These are phyloP conservation scores for Synergus itoensis DNA, from an alignment of 2,888 invertebrate species.

Conservation along the genomic window DNA sequence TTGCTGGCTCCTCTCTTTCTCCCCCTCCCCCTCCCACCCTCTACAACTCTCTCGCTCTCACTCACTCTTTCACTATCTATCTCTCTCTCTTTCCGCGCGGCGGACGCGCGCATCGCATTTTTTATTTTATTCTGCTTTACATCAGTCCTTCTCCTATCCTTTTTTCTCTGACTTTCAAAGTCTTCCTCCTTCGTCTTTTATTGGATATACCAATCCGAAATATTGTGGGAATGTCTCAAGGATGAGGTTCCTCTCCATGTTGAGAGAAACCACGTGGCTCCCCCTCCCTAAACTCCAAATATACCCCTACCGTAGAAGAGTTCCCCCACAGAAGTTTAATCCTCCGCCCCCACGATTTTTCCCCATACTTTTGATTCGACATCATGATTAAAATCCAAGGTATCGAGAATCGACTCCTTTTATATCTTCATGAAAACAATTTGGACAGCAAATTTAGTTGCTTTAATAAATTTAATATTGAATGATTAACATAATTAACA, in stretches of 20 bases:
- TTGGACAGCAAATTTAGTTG: no score
- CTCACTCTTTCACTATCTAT: constrained; percentile 32
- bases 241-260: constrained; percentile 33
- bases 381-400: constrained; percentile 49
- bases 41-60: constrained; percentile 45
- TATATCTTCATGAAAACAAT: constrained; percentile 42
- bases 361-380: constrained; percentile 51
- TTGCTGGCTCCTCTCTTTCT: constrained; percentile 70
- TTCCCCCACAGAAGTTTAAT: not conserved
- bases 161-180: not conserved
- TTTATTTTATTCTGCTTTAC: constrained; percentile 68
- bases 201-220: constrained; percentile 58
- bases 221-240: constrained; percentile 64
- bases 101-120: constrained; percentile 50
- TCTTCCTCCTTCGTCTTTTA: constrained; percentile 35
- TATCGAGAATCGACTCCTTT: constrained; percentile 54
- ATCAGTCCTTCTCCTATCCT: constrained; percentile 17
- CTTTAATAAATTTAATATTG: no score
- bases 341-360: constrained; percentile 24
- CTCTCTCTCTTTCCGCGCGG: constrained; percentile 49
- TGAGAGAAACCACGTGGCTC: constrained; percentile 45
- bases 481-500: no score
- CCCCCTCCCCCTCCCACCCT: constrained; percentile 52
- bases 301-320: not conserved
- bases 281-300: constrained; percentile 49